A percentile compares a stretch with the other conserved stretches of the same genome.
These are phyloP conservation scores for Saccostrea cuccullata DNA, from an alignment of 1,140 invertebrate genomes.

Conservation along the genomic window DNA sequence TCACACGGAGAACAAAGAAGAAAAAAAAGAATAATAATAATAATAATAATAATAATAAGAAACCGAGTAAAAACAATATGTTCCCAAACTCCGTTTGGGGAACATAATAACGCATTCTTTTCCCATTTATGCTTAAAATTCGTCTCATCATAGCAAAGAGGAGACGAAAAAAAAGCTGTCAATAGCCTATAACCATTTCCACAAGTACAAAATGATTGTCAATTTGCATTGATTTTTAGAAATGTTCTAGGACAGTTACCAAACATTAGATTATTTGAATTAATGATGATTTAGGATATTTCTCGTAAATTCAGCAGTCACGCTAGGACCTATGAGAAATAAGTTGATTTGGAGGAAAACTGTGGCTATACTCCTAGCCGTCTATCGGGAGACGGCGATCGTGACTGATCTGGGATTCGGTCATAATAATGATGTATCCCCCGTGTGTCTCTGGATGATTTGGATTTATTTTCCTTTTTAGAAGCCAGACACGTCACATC, in stretches of 20 bases:
- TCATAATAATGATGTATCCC: neutral
- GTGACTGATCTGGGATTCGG: neutral
- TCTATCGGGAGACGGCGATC: neutral
- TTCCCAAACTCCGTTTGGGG: too few relatives aligned
- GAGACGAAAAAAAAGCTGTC: neutral
- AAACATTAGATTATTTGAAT: conserved; percentile 30
- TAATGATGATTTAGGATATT: conserved; percentile 34
- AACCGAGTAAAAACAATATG: too few relatives aligned
- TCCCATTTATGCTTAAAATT: neutral
- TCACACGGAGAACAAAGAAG: too few relatives aligned
- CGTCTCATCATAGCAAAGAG: neutral
- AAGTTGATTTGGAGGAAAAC: conserved; percentile 7
- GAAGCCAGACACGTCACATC: neutral
- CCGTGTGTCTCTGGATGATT: neutral
- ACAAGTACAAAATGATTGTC: conserved; percentile 21
- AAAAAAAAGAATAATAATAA: too few relatives aligned
- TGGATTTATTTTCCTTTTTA: neutral
- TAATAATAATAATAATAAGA: too few relatives aligned
- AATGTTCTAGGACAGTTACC: conserved; percentile 15
- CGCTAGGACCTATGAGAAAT: conserved; percentile 8
- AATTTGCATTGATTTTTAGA: conserved; percentile 22
- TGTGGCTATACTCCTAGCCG: neutral
- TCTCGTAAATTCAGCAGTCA: conserved; percentile 1
- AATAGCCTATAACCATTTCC: conserved; percentile 8
- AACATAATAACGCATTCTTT: neutral